Percentiles rank a stretch among this genome's conserved stretches.
Conservation (phyloP, 2,797 vertebrate species). For the Cottoperca gobio region DNA sequence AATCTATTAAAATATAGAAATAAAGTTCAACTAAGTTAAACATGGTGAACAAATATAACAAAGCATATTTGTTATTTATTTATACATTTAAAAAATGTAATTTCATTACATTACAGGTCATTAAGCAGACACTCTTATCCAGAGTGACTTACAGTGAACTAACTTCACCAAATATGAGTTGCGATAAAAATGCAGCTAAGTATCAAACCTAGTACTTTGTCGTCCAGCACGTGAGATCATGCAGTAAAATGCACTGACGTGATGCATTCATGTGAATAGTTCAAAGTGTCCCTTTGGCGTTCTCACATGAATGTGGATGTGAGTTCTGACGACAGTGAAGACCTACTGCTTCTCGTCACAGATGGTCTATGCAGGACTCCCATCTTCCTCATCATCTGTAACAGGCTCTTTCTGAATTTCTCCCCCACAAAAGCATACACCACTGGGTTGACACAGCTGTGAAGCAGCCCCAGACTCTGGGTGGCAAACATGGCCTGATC, state of each 20-base stretch:
- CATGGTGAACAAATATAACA: neutral
- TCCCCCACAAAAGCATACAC: constrained; percentile 82
- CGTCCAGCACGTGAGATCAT: neutral
- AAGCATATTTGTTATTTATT: too few species aligned
- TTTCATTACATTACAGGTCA: too few species aligned
- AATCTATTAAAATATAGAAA: neutral
- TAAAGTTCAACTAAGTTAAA: neutral
- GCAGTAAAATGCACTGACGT: neutral
- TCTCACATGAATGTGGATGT: constrained; percentile 75
- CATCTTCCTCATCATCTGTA: constrained; percentile 55
- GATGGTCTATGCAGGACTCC: constrained; percentile 34
- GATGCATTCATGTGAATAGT: neutral
- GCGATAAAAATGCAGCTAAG: neutral
- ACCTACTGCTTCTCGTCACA: constrained; percentile 58
- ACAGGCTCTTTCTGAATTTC: constrained; percentile 74
- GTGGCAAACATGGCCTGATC: constrained; percentile 74
- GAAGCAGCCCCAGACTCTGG: constrained; percentile 80
- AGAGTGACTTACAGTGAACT: too few species aligned
- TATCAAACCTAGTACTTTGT: neutral
- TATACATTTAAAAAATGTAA: too few species aligned
- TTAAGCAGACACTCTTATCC: too few species aligned
- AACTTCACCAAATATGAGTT: neutral
- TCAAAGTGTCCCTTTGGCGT: neutral
- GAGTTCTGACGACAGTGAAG: constrained; percentile 73
- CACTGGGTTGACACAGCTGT: constrained; percentile 83